Conservation (phyloP, 1,140 invertebrate genomes). For the Contarinia nasturtii region DNA sequence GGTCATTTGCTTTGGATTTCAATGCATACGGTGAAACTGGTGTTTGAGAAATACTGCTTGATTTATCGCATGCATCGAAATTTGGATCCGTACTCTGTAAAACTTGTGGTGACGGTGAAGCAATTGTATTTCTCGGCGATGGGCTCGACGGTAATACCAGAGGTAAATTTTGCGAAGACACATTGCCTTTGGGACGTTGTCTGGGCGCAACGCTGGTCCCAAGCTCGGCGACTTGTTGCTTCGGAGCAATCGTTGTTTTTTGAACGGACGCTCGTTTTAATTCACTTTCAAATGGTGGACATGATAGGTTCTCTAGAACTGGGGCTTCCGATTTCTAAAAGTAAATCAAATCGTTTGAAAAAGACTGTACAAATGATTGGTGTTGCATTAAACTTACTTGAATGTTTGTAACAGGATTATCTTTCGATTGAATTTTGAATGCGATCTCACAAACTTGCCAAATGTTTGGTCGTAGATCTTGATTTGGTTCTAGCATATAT, state of each 20-base stretch:
- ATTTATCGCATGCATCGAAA: slow-evolving; percentile 2
- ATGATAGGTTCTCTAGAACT: slow-evolving; percentile 40
- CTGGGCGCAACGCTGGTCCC: slow-evolving; percentile 67
- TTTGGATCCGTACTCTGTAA: slow-evolving; percentile 8
- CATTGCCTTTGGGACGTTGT: slow-evolving; percentile 56
- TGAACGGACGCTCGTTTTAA: slow-evolving; percentile 34
- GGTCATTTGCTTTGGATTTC: slow-evolving; percentile 10
- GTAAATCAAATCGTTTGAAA: slow-evolving; percentile 7
- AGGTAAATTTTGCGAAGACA: slow-evolving; percentile 25
- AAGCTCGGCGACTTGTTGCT: slow-evolving; percentile 30
- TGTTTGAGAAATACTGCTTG: slow-evolving; percentile 3
- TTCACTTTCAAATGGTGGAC: slow-evolving; percentile 43
- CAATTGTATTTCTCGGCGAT: slow-evolving; percentile 19
- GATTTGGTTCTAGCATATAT: slow-evolving; percentile 71
- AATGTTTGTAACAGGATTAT: slow-evolving; percentile 66
- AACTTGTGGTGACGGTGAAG: slow-evolving; percentile 18
- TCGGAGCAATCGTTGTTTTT: slow-evolving; percentile 21
- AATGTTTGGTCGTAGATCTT: slow-evolving; percentile 69
- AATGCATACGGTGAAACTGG: slow-evolving; percentile 3
- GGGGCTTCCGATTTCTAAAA: slow-evolving; percentile 41
- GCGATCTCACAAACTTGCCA: slow-evolving; percentile 70
- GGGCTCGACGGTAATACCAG: slow-evolving; percentile 28
- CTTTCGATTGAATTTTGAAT: slow-evolving; percentile 50
- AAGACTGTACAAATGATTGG: too few species aligned
- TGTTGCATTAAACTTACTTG: too few species aligned